phyloP scores from a whole-genome alignment of 2,113 vertebrate genomes.

The Calidris pygmaea region DNA sequence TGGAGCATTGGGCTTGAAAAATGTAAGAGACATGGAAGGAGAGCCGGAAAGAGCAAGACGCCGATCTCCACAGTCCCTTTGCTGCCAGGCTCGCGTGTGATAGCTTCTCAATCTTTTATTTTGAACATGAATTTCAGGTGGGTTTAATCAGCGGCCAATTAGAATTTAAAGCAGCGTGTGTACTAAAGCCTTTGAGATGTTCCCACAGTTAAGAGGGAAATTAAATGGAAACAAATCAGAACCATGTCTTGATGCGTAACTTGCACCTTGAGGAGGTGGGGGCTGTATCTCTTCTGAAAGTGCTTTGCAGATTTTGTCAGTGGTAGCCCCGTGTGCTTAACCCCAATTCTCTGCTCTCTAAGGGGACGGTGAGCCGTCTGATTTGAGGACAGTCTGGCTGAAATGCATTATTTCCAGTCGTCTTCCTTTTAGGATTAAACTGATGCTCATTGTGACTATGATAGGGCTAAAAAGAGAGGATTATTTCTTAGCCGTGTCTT shows the following conservation, averaged over 20 bases:
- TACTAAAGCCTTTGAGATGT: background rate
- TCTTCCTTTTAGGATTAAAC: constrained; percentile 21
- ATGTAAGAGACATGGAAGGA: constrained; percentile 3
- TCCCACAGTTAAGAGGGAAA: background rate
- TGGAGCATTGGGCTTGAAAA: constrained; percentile 54
- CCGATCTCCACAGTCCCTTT: background rate
- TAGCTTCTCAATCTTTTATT: constrained; percentile 17
- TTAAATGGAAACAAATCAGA: background rate
- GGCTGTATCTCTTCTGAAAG: background rate
- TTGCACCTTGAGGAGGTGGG: background rate
- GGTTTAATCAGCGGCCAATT: background rate
- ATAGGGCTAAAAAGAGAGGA: background rate
- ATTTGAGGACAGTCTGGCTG: background rate
- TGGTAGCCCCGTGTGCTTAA: background rate
- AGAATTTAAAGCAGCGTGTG: background rate
- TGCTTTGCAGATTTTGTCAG: background rate
- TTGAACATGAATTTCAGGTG: constrained; percentile 25
- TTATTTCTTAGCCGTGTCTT: background rate
- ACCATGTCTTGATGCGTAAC: background rate
- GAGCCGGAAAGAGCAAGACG: background rate
- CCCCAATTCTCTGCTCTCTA: background rate
- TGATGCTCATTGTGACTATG: background rate
- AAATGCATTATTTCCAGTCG: constrained; percentile 32
- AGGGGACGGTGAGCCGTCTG: background rate
- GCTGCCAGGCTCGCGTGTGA: background rate